Evolutionary conservation across 2,113 vertebrate genomes (phyloP), one percentile per base, ranked within the genome.

Genomic region (Esox niger): DNA sequence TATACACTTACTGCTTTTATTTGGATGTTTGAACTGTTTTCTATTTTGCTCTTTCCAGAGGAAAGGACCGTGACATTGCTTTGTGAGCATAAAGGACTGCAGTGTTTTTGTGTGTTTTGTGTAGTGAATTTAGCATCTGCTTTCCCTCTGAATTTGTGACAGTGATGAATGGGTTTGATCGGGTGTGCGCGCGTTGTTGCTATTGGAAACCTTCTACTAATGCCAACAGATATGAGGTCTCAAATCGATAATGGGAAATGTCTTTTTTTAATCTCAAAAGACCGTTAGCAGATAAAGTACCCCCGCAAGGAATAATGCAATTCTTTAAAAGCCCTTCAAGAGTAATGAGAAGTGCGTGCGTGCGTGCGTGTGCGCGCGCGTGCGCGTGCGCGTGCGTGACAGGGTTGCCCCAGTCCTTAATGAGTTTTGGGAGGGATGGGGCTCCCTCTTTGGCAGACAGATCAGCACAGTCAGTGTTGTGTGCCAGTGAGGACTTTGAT

Each of bases 241-340:
- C 79, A 78, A 86, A 85, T 83, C 79, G 85, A 65, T 83, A 73
- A 29, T 47, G 68, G 57, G 47, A 65, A 64, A 77, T 76, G 70
- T 69, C 76, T 73, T 72, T 65, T n/a, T 83, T 79, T 70, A 30
- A 81, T 82, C 79, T 70, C 70, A 68, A 60, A 58, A 76, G 74
- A 74, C 76, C 74, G 83, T 84, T 74, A 84, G 71, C 68, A 68
- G 78, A 84, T 86, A 79, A 81, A 81, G 66, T 83, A 74, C 1
- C 63, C 62, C 55, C 35, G 32, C 21, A 30, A 62, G 68, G 73
- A 82, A 74, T 85, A 75, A 77, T 79, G 62, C 62, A 75, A 76
- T 81, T 79, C 62, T 82, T 78, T 87, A 79, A 87, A 88, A 87
- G 78, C 85, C 77, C 69, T 70, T 32, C 30, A 66, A 75, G 76